Conservation (phyloP, 2,888 invertebrate species). For the Brachyptera putata region DNA sequence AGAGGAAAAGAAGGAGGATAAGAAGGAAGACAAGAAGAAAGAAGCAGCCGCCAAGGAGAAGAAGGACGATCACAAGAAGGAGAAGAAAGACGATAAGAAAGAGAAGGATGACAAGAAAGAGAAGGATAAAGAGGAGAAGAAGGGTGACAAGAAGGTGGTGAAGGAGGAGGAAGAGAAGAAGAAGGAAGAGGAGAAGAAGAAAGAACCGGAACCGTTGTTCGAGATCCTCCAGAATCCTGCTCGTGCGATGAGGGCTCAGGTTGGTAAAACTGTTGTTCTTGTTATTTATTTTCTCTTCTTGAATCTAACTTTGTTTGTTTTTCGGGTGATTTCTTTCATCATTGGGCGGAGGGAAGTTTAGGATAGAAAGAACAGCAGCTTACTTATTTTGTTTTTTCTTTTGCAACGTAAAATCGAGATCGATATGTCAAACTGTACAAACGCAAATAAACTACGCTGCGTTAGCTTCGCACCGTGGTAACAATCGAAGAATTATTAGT, state of each 20-base stretch:
- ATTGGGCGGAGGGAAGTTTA: too few species aligned
- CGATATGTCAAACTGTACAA: too few species aligned
- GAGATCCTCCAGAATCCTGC: constrained; percentile 94
- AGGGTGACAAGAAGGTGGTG: constrained; percentile 45
- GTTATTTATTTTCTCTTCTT: too few species aligned
- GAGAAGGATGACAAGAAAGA: constrained; percentile 40
- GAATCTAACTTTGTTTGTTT: too few species aligned
- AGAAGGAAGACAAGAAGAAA: constrained; percentile 47
- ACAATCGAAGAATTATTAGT: too few species aligned
- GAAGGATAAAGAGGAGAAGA: constrained; percentile 42
- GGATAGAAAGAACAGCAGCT: too few species aligned
- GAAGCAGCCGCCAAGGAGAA: constrained; percentile 51
- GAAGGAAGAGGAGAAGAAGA: constrained; percentile 51
- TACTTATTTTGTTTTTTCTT: too few species aligned
- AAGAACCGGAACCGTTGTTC: constrained; percentile 87
- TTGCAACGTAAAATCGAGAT: too few species aligned
- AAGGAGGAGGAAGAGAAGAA: constrained; percentile 46
- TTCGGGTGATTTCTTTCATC: too few species aligned
- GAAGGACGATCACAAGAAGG: constrained; percentile 36
- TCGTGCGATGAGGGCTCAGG: constrained; percentile 87
- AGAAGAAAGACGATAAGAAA: constrained; percentile 48
- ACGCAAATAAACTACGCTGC: too few species aligned
- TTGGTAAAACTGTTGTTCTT: constrained; percentile 32
- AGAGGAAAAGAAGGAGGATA: constrained; percentile 43
- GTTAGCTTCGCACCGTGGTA: too few species aligned